These are phyloP conservation scores for Drosophila affinis DNA, from an alignment of 2,888 invertebrate genomes.

Conservation along the genomic window DNA sequence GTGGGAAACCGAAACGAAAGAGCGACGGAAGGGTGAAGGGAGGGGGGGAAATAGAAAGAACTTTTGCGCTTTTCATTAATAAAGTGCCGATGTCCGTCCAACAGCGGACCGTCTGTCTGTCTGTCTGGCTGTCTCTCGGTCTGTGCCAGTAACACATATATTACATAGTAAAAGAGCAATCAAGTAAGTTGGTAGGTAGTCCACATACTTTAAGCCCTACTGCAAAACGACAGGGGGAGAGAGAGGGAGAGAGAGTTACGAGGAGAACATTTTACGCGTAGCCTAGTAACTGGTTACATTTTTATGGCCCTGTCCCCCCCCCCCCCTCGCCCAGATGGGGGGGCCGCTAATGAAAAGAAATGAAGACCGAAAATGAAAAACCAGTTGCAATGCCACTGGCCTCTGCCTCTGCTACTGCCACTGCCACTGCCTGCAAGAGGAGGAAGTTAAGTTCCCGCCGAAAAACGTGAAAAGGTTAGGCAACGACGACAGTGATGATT, in stretches of 20 bases:
- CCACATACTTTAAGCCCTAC: conserved; percentile 2
- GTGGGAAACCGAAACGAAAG: conserved; percentile 12
- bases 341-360: conserved; percentile 72
- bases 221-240: background rate
- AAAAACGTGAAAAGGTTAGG: conserved; percentile 47
- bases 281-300: conserved; percentile 71
- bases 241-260: conserved; percentile 48
- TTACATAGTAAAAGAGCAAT: conserved; percentile 54
- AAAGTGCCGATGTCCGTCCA: conserved; percentile 59
- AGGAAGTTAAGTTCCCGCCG: conserved; percentile 34
- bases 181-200: conserved; percentile 23
- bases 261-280: conserved; percentile 52
- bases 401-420: background rate
- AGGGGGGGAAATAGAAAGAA: conserved; percentile 27
- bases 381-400: conserved; percentile 55
- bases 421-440: background rate
- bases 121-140: conserved; percentile 10
- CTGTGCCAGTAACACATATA: conserved; percentile 64
- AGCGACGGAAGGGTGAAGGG: conserved; percentile 11
- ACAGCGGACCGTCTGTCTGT: conserved; percentile 1
- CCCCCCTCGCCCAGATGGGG: conserved; percentile 58
- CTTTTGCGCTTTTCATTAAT: conserved; percentile 75
- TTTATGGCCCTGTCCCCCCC: conserved; percentile 58
- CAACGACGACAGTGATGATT: conserved; percentile 44
- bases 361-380: conserved; percentile 64